Percentiles rank a stretch among this genome's conserved stretches.
These are phyloP conservation scores for Cariama cristata DNA, from an alignment of 2,113 vertebrate species.

Conservation along the genomic window DNA sequence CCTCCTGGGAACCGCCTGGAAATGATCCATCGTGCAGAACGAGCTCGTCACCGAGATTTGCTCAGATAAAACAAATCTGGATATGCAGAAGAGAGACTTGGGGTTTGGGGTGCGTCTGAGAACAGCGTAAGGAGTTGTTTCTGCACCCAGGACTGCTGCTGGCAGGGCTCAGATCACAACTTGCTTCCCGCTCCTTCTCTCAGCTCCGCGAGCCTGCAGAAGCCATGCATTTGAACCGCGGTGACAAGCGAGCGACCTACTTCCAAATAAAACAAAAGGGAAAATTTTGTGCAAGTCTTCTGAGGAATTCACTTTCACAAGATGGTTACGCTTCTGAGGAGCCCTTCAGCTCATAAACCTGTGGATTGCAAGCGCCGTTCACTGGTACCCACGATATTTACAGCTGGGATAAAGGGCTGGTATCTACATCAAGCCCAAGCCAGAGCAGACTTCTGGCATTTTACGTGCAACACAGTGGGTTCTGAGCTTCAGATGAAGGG, in stretches of 20 bases:
- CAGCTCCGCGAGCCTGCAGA: background rate
- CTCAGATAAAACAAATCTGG: background rate
- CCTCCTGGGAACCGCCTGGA: background rate
- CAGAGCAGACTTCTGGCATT: background rate
- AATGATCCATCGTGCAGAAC: background rate
- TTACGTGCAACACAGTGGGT: fast-evolving
- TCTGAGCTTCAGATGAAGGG: background rate
- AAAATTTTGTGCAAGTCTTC: background rate
- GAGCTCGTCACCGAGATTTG: background rate
- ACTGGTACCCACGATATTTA: background rate
- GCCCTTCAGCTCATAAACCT: background rate
- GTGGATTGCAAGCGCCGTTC: background rate
- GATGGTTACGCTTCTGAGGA: background rate
- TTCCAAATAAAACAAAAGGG: background rate
- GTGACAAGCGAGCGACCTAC: background rate
- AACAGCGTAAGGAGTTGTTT: background rate
- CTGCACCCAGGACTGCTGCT: background rate
- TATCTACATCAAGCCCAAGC: background rate
- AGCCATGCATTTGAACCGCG: background rate
- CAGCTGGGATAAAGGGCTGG: background rate
- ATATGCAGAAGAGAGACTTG: background rate
- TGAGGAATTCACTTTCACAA: background rate
- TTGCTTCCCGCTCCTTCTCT: background rate
- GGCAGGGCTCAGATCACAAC: background rate
- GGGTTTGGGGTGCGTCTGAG: fast-evolving